Percentiles rank a stretch among this genome's conserved stretches.
These are phyloP conservation scores for Aphaenogaster ashmeadi DNA, from an alignment of 1,140 invertebrate species.

Conservation along the genomic window DNA sequence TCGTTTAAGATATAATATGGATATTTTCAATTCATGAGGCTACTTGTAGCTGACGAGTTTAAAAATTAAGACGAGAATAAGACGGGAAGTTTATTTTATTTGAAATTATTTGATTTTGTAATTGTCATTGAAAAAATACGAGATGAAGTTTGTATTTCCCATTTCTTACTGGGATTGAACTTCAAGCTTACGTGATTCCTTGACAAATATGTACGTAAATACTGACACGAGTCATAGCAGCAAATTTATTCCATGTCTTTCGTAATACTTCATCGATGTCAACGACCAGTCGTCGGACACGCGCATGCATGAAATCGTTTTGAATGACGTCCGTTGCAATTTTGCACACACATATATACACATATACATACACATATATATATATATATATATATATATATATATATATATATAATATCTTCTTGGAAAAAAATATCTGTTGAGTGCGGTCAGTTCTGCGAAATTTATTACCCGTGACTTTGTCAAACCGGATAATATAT, in stretches of 20 bases:
- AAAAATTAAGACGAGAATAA: not conserved
- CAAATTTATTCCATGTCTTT: conserved; percentile 59
- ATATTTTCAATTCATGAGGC: not conserved
- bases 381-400: not conserved
- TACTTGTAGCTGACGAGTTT: not conserved
- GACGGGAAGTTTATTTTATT: not conserved
- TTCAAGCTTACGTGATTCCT: not conserved
- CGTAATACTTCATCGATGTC: conserved; percentile 53
- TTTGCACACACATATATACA: not conserved
- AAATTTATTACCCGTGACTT: conserved; percentile 42
- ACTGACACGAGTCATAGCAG: not conserved
- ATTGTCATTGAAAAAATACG: not conserved
- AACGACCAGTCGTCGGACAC: conserved; percentile 57
- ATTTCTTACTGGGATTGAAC: not conserved
- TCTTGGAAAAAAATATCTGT: not conserved
- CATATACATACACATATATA: not conserved
- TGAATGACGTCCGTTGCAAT: conserved; percentile 45
- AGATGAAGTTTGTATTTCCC: not conserved
- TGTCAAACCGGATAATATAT: not conserved
- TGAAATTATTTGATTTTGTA: not conserved
- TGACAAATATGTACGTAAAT: conserved; percentile 5
- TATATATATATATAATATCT: not conserved
- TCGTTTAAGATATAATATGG: not conserved
- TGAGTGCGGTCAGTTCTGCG: conserved; percentile 13
- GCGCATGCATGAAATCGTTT: conserved; percentile 49